These are phyloP conservation scores for Lordiphosa clarofinis DNA, from an alignment of 1,140 invertebrate genomes.

Conservation along the genomic window DNA sequence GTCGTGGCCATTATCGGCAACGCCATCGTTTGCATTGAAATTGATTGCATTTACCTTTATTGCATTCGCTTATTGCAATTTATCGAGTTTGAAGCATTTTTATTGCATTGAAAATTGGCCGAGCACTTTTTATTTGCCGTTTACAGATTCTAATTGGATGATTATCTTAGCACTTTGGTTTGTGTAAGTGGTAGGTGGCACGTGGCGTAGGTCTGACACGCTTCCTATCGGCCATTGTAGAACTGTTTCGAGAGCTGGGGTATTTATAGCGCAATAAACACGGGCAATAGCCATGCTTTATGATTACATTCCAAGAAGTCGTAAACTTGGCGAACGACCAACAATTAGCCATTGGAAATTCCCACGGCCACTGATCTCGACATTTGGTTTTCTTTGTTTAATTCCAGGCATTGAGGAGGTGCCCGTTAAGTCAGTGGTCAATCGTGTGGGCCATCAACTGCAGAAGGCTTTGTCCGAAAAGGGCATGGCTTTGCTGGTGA, in stretches of 20 bases:
- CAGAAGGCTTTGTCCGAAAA: conserved; percentile 85
- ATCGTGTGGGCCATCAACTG: conserved; percentile 85
- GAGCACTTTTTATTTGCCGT: conserved; percentile 18
- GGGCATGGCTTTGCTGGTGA: conserved; percentile 86
- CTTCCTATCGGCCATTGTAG: not conserved
- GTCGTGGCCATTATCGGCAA: conserved; percentile 29
- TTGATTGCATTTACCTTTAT: conserved; percentile 72
- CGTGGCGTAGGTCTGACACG: conserved; percentile 14
- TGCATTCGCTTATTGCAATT: conserved; percentile 47
- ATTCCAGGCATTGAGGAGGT: conserved; percentile 84
- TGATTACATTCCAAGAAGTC: conserved; percentile 29
- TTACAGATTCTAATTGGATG: conserved; percentile 11
- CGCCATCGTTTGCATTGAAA: conserved; percentile 51
- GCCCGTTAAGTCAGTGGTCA: conserved; percentile 85
- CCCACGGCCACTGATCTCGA: conserved; percentile 37
- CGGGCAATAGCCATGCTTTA: conserved; percentile 21
- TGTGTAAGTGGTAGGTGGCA: conserved; percentile 16
- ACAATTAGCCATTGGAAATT: conserved; percentile 38
- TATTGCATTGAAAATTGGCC: conserved; percentile 4
- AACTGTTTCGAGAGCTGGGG: not conserved
- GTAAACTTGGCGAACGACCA: conserved; percentile 49
- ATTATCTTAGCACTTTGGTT: conserved; percentile 15
- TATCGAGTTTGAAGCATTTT: conserved; percentile 23
- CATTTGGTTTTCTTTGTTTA: conserved; percentile 11
- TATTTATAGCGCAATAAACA: conserved; percentile 23